These are phyloP conservation scores for Gisinianus flammeolus DNA, from an alignment of 2,888 invertebrate species.

Conservation along the genomic window DNA sequence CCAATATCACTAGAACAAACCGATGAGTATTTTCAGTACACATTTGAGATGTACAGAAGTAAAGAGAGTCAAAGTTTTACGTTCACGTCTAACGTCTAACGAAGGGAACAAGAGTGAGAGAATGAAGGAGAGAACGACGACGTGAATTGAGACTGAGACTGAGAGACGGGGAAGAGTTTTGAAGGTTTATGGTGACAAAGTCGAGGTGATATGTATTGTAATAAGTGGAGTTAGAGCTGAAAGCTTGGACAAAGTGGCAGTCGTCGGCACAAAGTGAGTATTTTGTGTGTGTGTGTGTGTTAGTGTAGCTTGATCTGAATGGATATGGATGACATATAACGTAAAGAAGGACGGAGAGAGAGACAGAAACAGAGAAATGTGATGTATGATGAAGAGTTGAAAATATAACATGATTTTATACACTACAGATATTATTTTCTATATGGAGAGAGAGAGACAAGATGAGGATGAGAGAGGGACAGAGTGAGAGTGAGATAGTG, in stretches of 20 bases:
- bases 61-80: neutral
- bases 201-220: too few relatives aligned
- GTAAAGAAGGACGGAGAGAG: too few relatives aligned
- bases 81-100: neutral
- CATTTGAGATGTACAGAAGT: neutral
- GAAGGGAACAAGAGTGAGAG: too few relatives aligned
- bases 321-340: constrained; percentile 14
- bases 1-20: neutral
- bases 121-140: neutral
- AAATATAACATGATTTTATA: too few relatives aligned
- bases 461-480: constrained; percentile 26
- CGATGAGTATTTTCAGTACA: neutral
- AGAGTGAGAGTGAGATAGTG: constrained; percentile 3
- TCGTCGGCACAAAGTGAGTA: neutral
- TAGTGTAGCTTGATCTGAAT: neutral
- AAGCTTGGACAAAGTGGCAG: constrained; percentile 2
- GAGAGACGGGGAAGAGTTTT: neutral
- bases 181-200: too few relatives aligned
- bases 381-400: constrained; percentile 26
- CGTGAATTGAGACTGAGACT: neutral
- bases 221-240: too few relatives aligned
- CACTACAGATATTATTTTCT: too few relatives aligned
- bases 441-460: too few relatives aligned
- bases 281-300: neutral
- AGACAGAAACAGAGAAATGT: neutral